phyloP scores from a whole-genome alignment of 2,797 vertebrate genomes.

The Lateolabrax maculatus region DNA sequence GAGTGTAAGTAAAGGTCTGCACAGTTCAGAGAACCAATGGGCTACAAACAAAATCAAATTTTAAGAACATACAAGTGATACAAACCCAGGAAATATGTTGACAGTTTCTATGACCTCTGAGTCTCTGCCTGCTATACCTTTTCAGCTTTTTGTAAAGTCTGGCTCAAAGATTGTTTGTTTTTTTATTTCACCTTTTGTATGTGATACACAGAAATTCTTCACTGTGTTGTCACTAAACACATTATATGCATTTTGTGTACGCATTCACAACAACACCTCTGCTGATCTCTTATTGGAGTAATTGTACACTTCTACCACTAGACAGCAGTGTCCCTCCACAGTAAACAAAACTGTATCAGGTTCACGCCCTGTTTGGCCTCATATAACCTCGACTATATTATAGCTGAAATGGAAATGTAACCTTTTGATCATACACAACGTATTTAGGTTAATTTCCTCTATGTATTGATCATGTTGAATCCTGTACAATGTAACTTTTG shows the following conservation, averaged over 20 bases:
- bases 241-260: background rate
- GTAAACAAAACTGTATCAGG: background rate
- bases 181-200: background rate
- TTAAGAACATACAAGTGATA: background rate
- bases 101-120: background rate
- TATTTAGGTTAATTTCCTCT: too few species aligned
- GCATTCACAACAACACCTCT: too few species aligned
- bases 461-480: too few species aligned
- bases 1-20: background rate
- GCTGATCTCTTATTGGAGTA: too few species aligned
- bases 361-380: background rate
- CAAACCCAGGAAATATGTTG: background rate
- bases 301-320: conserved; percentile 26
- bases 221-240: background rate
- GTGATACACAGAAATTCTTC: background rate
- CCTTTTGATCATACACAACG: too few species aligned
- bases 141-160: background rate
- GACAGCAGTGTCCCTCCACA: conserved; percentile 2
- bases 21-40: background rate
- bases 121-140: background rate
- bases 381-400: background rate
- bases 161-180: background rate
- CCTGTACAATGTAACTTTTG: too few species aligned
- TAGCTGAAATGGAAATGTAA: too few species aligned
- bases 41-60: background rate